A percentile compares a stretch with the other conserved stretches of the same genome.
Evolutionary conservation across 2,888 invertebrate genomes (phyloP).

Genomic region (Cosmia pyralina): DNA sequence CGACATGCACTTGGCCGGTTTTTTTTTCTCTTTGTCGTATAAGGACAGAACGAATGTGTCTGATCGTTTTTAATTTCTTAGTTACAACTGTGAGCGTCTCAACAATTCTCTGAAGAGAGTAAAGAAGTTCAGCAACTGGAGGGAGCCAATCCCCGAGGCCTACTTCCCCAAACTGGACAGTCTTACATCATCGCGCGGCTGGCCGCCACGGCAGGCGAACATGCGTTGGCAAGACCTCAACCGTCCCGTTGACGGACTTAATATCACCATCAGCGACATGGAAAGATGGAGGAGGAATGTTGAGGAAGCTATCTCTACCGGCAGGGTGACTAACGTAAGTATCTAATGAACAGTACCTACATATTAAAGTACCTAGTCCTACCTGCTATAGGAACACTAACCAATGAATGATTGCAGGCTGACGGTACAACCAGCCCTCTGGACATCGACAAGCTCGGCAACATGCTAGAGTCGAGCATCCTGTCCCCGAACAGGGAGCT

Average conservation of each 20-base stretch:
- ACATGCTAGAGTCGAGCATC: conserved; percentile 92
- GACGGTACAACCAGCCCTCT: conserved; percentile 87
- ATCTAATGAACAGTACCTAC: background rate
- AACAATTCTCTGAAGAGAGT: conserved; percentile 92
- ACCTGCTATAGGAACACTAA: background rate
- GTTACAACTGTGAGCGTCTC: conserved; percentile 94
- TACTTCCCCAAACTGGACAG: conserved; percentile 96
- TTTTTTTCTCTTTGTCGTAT: background rate
- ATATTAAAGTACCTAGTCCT: too few species aligned
- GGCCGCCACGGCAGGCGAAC: conserved; percentile 92
- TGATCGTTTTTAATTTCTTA: conserved; percentile 58
- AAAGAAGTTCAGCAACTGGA: conserved; percentile 92
- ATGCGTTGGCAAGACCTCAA: conserved; percentile 91
- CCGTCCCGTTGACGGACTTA: conserved; percentile 91
- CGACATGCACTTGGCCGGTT: too few species aligned
- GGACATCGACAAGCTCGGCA: conserved; percentile 93
- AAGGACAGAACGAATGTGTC: background rate
- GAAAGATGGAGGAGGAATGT: conserved; percentile 94
- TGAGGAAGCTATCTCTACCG: conserved; percentile 93
- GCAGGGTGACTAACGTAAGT: conserved; percentile 90
- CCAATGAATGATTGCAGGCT: conserved; percentile 75
- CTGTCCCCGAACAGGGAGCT: conserved; percentile 91
- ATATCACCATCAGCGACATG: conserved; percentile 91
- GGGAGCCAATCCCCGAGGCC: conserved; percentile 93
- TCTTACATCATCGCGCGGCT: conserved; percentile 92